Base-by-base conservation (phyloP, 2,113 vertebrate genomes). In the Nycticorax nycticorax region DNA sequence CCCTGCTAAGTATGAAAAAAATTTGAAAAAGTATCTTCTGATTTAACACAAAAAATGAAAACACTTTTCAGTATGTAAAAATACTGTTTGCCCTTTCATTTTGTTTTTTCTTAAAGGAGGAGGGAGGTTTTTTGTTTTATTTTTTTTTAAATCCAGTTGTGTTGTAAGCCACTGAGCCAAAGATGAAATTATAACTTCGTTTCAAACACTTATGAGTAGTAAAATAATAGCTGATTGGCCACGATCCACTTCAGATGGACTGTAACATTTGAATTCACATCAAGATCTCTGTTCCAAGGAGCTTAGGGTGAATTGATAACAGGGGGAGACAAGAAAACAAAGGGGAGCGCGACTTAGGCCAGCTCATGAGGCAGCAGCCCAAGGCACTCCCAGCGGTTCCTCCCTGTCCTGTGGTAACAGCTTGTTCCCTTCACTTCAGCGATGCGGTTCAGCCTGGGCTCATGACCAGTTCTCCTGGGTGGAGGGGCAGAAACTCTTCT, bases 351-450 rank as follows among this genome's bases (percentile, higher is more conserved):
- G 19, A 26, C 24, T 62, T 28, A 14, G 32, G 39, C 68, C 41
- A 66, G 68, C 72, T 91, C n/a, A 41, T 50, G 79, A 33, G 4
- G 16, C 35, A 15, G 60, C 82, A 56, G 78, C 89, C 74, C 43
- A 3, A 52, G 88, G 69, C 93, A 59, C 78, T 94, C 66, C 69
- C 74, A 75, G 88, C 12, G 2, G 69, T 94, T 91, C 82, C 90
- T 90, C 92, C 85, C 95, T 93, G 66, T 94, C 82, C 82, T 74
- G 26, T 79, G 76, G 94, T 96, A 84, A 95, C 89, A 93, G 71
- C 83, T 86, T 83, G 92, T 91, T 96, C 89, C 82, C 83, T 88
- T 81, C 85, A n/a, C 71, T 78, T 75, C 76, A 88, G 72, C 2
- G 13, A 35, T 77, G 91, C 17, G 1, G 8, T 32, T 85, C 88